Evolutionary conservation across 2,888 invertebrate genomes (phyloP).

Genomic region (Andrena minutula): DNA sequence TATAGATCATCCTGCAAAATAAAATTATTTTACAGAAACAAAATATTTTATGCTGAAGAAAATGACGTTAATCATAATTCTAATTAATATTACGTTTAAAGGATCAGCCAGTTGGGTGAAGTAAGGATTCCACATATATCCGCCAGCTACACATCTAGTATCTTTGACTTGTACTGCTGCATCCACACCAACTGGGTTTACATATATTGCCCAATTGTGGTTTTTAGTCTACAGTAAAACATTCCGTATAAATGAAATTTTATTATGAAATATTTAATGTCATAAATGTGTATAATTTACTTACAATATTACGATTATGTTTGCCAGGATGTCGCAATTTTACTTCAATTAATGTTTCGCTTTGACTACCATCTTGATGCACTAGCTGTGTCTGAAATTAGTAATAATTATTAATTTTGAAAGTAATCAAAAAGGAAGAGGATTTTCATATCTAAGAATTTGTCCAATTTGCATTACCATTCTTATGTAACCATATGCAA

Average conservation of each 20-base stretch:
- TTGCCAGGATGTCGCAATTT: slow-evolving; percentile 95
- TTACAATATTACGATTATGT: slow-evolving; percentile 92
- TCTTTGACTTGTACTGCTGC: slow-evolving; percentile 92
- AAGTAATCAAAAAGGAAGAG: no score
- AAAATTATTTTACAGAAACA: slow-evolving; percentile 17
- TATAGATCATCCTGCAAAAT: slow-evolving; percentile 91
- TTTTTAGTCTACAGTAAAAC: slow-evolving; percentile 88
- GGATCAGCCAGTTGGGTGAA: slow-evolving; percentile 96
- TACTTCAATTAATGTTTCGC: slow-evolving; percentile 96
- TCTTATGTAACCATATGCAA: slow-evolving; percentile 93
- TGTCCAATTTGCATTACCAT: slow-evolving; percentile 86
- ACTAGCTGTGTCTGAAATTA: slow-evolving; percentile 91
- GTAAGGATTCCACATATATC: slow-evolving; percentile 96
- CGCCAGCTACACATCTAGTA: slow-evolving; percentile 95
- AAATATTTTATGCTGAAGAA: neutral
- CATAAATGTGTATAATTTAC: slow-evolving; percentile 16
- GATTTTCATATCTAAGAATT: slow-evolving; percentile 10
- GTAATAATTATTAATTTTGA: neutral
- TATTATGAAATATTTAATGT: neutral
- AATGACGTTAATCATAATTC: neutral
- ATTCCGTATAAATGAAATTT: neutral
- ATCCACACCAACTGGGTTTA: slow-evolving; percentile 96
- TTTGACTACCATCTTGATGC: slow-evolving; percentile 94
- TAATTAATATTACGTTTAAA: slow-evolving; percentile 88
- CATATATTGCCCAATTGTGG: slow-evolving; percentile 96